phyloP scores from a whole-genome alignment of 1,140 invertebrate genomes.

The Macrobrachium nipponense region DNA sequence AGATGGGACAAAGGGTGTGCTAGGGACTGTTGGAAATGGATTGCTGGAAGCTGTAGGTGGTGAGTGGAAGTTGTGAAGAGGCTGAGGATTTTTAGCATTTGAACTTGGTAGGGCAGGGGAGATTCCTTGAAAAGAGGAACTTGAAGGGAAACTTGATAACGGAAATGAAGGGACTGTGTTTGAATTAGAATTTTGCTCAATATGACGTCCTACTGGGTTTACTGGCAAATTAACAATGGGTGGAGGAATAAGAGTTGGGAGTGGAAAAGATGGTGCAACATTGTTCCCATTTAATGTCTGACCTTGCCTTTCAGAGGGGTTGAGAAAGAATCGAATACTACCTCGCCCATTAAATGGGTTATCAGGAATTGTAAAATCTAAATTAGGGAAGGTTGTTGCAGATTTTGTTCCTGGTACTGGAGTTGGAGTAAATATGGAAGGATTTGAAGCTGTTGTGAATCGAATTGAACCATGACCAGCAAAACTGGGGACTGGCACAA shows the following conservation, averaged over 20 bases:
- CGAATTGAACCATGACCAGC: background rate
- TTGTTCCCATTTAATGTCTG: background rate
- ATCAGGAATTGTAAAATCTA: conserved; percentile 28
- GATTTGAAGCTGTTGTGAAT: background rate
- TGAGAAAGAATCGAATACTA: conserved; percentile 28
- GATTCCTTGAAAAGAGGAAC: background rate
- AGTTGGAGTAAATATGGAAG: background rate
- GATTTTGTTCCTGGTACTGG: background rate
- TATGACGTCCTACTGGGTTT: background rate
- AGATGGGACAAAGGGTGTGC: background rate
- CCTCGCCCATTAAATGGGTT: conserved; percentile 3
- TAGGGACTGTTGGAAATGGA: background rate
- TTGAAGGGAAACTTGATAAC: background rate
- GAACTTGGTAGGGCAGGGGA: background rate
- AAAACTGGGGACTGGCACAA: no score
- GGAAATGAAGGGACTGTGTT: no score
- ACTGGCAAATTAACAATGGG: background rate
- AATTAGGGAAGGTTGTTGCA: background rate
- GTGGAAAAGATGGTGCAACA: background rate
- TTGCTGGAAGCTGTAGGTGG: background rate
- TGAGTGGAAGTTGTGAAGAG: background rate
- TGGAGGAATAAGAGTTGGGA: background rate
- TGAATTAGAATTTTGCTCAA: background rate
- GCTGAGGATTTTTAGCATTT: background rate
- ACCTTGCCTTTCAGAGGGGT: background rate